Evolutionary conservation across 2,797 vertebrate species (phyloP), one percentile per base, ranked within the genome.

Genomic region (Aphelocoma californica): DNA sequence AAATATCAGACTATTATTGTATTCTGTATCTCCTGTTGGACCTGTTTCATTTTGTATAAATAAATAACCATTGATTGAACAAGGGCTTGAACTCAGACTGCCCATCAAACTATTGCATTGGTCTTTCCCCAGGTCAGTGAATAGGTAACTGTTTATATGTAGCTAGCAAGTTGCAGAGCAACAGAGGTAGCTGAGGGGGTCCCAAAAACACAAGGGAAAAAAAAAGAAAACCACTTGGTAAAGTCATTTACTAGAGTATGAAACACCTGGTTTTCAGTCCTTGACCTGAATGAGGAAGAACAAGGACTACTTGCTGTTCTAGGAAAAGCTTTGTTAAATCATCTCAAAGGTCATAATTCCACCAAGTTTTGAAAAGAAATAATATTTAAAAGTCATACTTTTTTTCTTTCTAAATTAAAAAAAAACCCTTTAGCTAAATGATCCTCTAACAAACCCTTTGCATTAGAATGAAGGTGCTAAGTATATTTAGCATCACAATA

Each of bases 51-150:
- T 78, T 50, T 87, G 57, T 71, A 85, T 87, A 81, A 94, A 91
- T 89, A 95, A 95, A 86, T 93, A 93, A 82, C 90, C 88, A 85
- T 85, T 77, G 60, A 73, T 93, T 92, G 84, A 93, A 74, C 48
- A 71, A 71, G 74, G 32, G 51, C 51, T 94, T 86, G 67, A 84
- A 88, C 32, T 86, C 78, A 60, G 64, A 44, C 45, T 85, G 67
- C 34, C 69, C 86, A 91, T 21, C 93, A 91, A 86, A 87, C 71
- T 80, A 53, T 73, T 86, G 56, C 48, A 74, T 45, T 74, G 57
- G 48, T 82, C 60, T 61, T 87, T 95, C 67, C 79, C 56, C 67
- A 78, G 58, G 60, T 6, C 18, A 6, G 44, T 74, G 83, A 92
- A 79, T 26, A 91, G 45, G 32, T 87, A 82, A 95, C 74, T 82